phyloP scores from a whole-genome alignment of 2,888 invertebrate genomes.

The Leptinotarsa haldemani region DNA sequence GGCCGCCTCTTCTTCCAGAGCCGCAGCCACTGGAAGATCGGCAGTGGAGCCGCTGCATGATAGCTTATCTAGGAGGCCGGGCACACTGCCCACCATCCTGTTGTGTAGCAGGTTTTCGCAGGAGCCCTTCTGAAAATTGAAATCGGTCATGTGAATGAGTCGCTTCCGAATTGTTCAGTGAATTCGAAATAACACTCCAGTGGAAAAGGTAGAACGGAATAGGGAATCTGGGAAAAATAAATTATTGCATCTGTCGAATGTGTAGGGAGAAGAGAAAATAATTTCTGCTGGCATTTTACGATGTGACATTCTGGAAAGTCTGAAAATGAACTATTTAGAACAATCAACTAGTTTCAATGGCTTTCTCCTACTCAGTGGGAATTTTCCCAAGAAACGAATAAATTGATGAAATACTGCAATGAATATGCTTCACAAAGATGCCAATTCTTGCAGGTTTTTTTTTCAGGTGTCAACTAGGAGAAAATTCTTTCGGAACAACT shows the following conservation, averaged over 20 bases:
- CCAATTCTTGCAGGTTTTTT: no score
- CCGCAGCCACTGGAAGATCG: constrained; percentile 65
- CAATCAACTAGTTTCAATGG: no score
- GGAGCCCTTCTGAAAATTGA: constrained; percentile 77
- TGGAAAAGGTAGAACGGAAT: not conserved
- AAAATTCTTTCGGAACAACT: no score
- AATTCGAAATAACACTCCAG: not conserved
- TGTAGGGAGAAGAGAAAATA: not conserved
- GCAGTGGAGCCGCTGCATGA: constrained; percentile 64
- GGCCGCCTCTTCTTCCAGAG: constrained; percentile 65
- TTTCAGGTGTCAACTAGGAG: no score
- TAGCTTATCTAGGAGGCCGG: constrained; percentile 64
- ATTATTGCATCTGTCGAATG: no score
- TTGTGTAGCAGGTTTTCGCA: constrained; percentile 75
- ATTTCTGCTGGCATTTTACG: no score
- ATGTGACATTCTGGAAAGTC: no score
- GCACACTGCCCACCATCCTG: constrained; percentile 69
- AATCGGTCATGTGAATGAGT: constrained; percentile 20
- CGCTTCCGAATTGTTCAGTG: not conserved
- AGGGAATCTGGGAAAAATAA: not conserved
- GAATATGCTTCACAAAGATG: no score
- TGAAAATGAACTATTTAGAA: no score
- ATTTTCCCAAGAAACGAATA: no score
- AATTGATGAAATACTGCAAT: no score
- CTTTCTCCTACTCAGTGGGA: no score